Evolutionary conservation across 2,113 vertebrate species (phyloP).

Genomic region (Tylochromis polylepis): DNA sequence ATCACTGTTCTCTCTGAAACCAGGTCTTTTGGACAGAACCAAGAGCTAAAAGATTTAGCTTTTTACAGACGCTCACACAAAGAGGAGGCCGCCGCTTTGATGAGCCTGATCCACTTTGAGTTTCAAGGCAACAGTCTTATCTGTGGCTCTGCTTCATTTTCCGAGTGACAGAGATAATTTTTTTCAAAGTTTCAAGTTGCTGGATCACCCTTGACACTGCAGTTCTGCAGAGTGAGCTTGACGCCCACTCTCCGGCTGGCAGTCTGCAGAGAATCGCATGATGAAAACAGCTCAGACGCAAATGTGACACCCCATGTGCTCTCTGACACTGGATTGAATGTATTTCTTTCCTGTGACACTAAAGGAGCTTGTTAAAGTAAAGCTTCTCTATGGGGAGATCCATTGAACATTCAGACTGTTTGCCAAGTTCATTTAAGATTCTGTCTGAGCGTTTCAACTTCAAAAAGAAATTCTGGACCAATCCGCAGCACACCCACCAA

Average conservation of each 20-base stretch:
- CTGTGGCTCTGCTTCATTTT: background rate
- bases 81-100: background rate
- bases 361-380: slow-evolving; percentile 28
- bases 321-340: background rate
- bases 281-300: background rate
- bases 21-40: background rate
- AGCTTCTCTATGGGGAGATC: background rate
- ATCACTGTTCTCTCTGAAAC: slow-evolving; percentile 24
- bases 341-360: background rate
- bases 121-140: background rate
- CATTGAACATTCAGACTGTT: slow-evolving; percentile 37
- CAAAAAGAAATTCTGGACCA: slow-evolving; percentile 42
- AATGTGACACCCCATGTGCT: background rate
- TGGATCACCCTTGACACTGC: background rate
- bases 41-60: background rate
- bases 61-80: background rate
- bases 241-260: background rate
- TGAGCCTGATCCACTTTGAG: background rate
- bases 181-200: background rate
- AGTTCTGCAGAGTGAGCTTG: background rate
- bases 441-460: slow-evolving; percentile 55
- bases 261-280: background rate
- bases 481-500: slow-evolving; percentile 26
- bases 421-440: slow-evolving; percentile 57
- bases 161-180: background rate